Percentiles rank a stretch among this genome's conserved stretches.
phyloP scores from a whole-genome alignment of 2,888 invertebrate species.

The Napeogenes sylphis region DNA sequence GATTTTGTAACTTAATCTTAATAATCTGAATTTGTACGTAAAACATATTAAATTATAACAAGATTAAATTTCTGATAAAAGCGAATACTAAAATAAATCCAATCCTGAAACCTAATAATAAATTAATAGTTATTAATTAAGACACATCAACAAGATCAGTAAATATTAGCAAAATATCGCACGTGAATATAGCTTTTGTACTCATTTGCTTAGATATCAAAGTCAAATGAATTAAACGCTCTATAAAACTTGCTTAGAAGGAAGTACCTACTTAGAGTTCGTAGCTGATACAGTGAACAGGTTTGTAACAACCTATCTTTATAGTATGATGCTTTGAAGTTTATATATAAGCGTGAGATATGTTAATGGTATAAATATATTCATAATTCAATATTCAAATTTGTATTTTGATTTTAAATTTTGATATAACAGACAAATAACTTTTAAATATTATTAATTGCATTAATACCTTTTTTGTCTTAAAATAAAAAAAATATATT shows the following conservation, averaged over 20 bases:
- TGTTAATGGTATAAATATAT: not conserved
- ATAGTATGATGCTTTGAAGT: not conserved
- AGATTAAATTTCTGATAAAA: not conserved
- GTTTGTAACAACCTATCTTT: conserved; percentile 3
- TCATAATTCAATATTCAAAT: too few relatives aligned
- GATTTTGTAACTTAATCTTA: not conserved
- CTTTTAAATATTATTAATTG: too few relatives aligned
- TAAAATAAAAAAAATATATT: too few relatives aligned
- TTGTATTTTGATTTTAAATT: too few relatives aligned
- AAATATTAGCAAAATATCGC: not conserved
- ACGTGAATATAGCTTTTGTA: not conserved
- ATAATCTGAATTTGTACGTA: not conserved
- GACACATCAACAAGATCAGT: too few relatives aligned
- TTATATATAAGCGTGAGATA: not conserved
- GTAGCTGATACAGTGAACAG: conserved; percentile 5
- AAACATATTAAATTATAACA: not conserved
- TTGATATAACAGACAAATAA: too few relatives aligned
- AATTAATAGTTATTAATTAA: not conserved
- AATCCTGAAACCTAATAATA: not conserved
- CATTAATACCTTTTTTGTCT: too few relatives aligned
- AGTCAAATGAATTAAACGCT: not conserved
- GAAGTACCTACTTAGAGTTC: conserved; percentile 6
- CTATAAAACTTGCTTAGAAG: conserved; percentile 1
- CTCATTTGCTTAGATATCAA: not conserved
- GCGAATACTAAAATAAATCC: not conserved